phyloP scores from a whole-genome alignment of 2,797 vertebrate species.

The Hemitrygon akajei region DNA sequence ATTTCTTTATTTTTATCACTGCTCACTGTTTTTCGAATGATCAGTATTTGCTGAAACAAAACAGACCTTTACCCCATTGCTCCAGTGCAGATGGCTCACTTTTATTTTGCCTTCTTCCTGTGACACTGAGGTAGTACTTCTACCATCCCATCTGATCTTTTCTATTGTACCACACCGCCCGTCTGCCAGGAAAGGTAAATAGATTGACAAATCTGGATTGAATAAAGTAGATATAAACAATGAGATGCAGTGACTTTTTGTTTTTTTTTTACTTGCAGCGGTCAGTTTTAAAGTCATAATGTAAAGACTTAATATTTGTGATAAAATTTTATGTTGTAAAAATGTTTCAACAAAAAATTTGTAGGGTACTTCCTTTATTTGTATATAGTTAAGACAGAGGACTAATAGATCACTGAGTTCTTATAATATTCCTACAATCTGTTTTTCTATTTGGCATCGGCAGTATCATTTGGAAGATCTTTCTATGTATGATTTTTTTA shows the following conservation, averaged over 20 bases:
- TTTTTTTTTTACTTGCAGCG: not conserved
- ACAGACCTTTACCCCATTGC: no score
- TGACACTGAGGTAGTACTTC: not conserved
- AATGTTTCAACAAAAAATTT: not conserved
- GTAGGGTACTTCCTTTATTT: not conserved
- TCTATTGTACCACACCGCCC: not conserved
- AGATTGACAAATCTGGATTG: not conserved
- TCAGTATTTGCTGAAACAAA: not conserved
- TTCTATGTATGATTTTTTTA: not conserved
- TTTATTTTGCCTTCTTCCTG: not conserved
- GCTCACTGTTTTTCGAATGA: not conserved
- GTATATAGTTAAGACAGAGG: not conserved
- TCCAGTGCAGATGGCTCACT: not conserved
- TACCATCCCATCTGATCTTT: not conserved
- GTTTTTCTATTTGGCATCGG: not conserved
- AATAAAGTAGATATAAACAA: no score
- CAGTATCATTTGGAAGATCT: not conserved
- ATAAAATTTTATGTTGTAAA: not conserved
- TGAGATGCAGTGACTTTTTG: no score
- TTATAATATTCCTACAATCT: not conserved
- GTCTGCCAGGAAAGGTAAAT: not conserved
- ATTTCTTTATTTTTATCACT: not conserved
- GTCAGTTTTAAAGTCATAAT: constrained; percentile 18
- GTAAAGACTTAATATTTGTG: not conserved
- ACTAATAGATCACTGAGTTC: not conserved